Conservation (phyloP, 2,113 vertebrate genomes). For the Lipotes vexillifer region DNA sequence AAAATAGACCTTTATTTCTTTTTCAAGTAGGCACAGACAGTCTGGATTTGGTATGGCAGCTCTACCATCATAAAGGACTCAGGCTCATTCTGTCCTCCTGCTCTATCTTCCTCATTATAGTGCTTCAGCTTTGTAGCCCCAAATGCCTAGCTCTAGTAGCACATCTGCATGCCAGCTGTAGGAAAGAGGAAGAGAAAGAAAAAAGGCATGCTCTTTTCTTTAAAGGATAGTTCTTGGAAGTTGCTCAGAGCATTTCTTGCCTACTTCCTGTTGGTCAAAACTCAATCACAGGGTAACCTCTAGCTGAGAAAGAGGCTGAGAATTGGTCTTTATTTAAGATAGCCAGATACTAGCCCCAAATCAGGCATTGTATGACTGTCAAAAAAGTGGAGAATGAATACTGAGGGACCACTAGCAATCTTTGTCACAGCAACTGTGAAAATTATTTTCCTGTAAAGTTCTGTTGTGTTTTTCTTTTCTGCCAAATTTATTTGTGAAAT, state of each 20-base stretch:
- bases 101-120: neutral
- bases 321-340: neutral
- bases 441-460: neutral
- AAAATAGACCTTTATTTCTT: neutral
- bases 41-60: neutral
- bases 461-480: neutral
- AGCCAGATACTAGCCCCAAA: neutral
- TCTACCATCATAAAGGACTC: neutral
- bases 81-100: neutral
- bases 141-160: neutral
- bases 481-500: neutral
- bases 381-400: neutral
- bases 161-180: neutral
- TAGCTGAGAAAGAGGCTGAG: neutral
- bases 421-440: too few relatives aligned
- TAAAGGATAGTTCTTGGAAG: neutral
- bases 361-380: neutral
- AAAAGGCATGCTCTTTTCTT: neutral
- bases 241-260: neutral
- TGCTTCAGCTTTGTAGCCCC: neutral
- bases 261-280: neutral
- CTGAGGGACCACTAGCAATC: neutral
- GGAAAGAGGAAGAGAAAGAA: neutral
- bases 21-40: neutral
- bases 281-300: neutral